These are phyloP conservation scores for Nipponia nippon DNA, from an alignment of 2,113 vertebrate species.

Conservation along the genomic window DNA sequence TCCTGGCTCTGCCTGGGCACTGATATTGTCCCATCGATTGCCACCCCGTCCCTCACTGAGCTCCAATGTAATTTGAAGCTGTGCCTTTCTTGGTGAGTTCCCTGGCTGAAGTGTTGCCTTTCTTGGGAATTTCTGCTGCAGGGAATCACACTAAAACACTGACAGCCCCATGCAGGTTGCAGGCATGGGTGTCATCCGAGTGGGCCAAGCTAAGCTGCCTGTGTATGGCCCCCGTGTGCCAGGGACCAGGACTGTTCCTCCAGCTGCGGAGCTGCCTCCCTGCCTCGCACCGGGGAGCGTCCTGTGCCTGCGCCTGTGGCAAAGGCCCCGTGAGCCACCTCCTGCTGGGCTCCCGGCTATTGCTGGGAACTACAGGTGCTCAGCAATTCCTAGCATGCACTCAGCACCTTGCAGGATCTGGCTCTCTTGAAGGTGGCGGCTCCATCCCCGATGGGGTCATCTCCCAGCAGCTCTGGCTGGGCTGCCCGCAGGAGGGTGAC, in stretches of 20 bases:
- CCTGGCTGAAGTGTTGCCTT: neutral
- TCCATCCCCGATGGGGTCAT: neutral
- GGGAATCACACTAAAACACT: neutral
- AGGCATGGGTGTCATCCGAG: neutral
- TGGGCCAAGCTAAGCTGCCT: neutral
- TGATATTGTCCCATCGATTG: neutral
- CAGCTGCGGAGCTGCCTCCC: neutral
- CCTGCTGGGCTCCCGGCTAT: neutral
- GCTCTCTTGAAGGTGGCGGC: neutral
- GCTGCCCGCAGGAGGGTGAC: fast-evolving
- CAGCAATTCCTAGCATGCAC: neutral
- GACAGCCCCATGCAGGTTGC: neutral
- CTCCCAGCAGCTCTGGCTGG: neutral
- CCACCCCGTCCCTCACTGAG: neutral
- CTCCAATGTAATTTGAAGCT: neutral
- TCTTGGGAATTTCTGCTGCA: neutral
- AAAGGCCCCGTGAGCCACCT: neutral
- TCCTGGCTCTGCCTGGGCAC: neutral
- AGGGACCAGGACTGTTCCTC: neutral
- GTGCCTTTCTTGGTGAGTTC: neutral
- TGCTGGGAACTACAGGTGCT: neutral
- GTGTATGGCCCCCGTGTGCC: fast-evolving
- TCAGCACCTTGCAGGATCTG: neutral
- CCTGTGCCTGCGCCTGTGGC: neutral
- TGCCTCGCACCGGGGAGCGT: fast-evolving